Conservation (phyloP, 2,113 vertebrate genomes). For the Bagarius yarrelli region DNA sequence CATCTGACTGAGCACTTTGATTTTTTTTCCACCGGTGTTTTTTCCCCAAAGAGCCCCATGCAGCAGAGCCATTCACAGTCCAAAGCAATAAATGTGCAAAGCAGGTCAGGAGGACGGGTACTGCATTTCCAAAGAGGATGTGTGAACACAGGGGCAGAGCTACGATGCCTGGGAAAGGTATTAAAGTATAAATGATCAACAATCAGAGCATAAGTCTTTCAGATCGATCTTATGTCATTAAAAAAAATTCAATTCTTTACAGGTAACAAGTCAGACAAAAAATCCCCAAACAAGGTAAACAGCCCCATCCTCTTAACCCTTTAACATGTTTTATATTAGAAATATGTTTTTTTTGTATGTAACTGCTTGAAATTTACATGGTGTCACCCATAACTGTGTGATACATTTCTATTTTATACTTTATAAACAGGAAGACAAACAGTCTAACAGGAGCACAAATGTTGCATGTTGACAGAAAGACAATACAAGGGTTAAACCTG, state of each 20-base stretch:
- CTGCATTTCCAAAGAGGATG: slow-evolving; percentile 60
- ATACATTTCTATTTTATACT: too few species aligned
- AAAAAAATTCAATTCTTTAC: slow-evolving; percentile 39
- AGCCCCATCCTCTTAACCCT: slow-evolving; percentile 3
- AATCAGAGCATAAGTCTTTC: background rate
- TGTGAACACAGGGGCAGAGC: slow-evolving; percentile 61
- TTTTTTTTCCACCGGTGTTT: slow-evolving; percentile 63
- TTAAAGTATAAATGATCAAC: background rate
- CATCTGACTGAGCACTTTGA: slow-evolving; percentile 78
- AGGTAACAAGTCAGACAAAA: slow-evolving; percentile 81
- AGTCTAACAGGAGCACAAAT: too few species aligned
- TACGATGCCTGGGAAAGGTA: slow-evolving; percentile 80
- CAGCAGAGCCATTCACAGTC: slow-evolving; percentile 64
- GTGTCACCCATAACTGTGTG: too few species aligned
- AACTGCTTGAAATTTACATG: too few species aligned
- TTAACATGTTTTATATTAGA: too few species aligned
- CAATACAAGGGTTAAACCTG: too few species aligned
- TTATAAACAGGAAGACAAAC: too few species aligned
- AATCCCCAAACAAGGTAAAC: slow-evolving; percentile 75
- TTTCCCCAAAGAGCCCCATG: slow-evolving; percentile 72
- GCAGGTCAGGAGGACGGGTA: slow-evolving; percentile 56
- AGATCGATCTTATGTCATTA: slow-evolving; percentile 6
- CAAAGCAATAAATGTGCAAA: slow-evolving; percentile 70
- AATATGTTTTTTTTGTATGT: too few species aligned
- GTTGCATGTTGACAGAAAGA: too few species aligned